These are phyloP conservation scores for Perdita meconis DNA, from an alignment of 2,888 invertebrate species.

Conservation along the genomic window DNA sequence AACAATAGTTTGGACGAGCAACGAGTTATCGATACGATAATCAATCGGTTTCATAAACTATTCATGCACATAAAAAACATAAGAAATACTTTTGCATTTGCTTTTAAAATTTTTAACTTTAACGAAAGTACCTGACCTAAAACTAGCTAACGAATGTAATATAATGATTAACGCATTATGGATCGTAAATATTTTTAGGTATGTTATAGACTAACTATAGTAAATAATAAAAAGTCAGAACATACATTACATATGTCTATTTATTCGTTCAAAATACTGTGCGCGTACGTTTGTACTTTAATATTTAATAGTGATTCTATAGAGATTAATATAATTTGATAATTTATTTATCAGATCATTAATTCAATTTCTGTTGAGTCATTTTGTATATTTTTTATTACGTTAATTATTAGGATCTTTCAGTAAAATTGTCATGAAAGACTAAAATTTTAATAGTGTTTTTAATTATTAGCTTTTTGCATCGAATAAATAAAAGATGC, in stretches of 20 bases:
- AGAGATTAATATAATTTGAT: no score
- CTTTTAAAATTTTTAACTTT: conserved; percentile 30
- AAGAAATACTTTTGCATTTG: conserved; percentile 43
- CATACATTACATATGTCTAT: neutral
- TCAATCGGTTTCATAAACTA: conserved; percentile 19
- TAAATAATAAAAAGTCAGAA: conserved; percentile 8
- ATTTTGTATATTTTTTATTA: neutral
- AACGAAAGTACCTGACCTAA: conserved; percentile 35
- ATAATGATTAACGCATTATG: conserved; percentile 28
- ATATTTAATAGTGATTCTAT: no score
- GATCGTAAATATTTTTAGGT: conserved; percentile 14
- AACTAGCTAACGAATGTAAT: conserved; percentile 19
- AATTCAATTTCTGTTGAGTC: neutral
- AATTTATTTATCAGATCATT: neutral
- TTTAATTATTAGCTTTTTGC: conserved; percentile 5
- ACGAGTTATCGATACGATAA: conserved; percentile 11
- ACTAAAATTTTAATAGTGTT: neutral
- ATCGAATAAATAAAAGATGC: neutral
- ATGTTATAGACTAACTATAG: neutral
- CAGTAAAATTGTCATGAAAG: neutral
- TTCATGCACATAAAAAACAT: neutral
- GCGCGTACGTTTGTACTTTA: no score
- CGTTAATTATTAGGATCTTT: neutral
- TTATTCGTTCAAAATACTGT: conserved; percentile 23
- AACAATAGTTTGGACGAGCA: conserved; percentile 14